phyloP scores from a whole-genome alignment of 2,888 invertebrate species.

The Drosophila anceps region DNA sequence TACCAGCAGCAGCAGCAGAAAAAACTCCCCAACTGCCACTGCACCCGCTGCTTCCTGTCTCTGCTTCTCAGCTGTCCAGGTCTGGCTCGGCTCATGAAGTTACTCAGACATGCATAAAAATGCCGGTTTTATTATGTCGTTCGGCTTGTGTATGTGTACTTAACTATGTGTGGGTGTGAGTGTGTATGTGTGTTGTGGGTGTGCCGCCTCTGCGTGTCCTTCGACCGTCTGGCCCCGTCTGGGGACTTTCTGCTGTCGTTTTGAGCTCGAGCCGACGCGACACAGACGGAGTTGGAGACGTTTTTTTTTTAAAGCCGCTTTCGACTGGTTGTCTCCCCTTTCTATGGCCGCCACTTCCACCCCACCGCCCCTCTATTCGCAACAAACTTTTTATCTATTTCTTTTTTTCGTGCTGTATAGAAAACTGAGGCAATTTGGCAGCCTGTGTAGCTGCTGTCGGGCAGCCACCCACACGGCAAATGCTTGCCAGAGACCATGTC shows the following conservation, averaged over 20 bases:
- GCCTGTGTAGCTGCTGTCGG: conserved; percentile 38
- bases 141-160: conserved; percentile 32
- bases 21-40: conserved; percentile 19
- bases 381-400: conserved; percentile 33
- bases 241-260: conserved; percentile 41
- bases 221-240: conserved; percentile 59
- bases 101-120: conserved; percentile 81
- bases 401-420: conserved; percentile 22
- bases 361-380: not conserved
- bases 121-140: conserved; percentile 81
- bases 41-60: not conserved
- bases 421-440: conserved; percentile 61
- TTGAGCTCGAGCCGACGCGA: conserved; percentile 30
- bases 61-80: conserved; percentile 17
- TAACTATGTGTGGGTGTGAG: conserved; percentile 11
- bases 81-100: conserved; percentile 73
- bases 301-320: conserved; percentile 50
- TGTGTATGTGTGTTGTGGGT: conserved; percentile 40
- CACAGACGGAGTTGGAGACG: conserved; percentile 49
- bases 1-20: conserved; percentile 13
- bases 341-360: not conserved
- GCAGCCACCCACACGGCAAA: conserved; percentile 30
- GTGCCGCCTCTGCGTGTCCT: conserved; percentile 58
- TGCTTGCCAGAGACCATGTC: conserved; percentile 47
- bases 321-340: conserved; percentile 5